Evolutionary conservation across 2,888 invertebrate species (phyloP).

Genomic region (Melinopterus prodromus): DNA sequence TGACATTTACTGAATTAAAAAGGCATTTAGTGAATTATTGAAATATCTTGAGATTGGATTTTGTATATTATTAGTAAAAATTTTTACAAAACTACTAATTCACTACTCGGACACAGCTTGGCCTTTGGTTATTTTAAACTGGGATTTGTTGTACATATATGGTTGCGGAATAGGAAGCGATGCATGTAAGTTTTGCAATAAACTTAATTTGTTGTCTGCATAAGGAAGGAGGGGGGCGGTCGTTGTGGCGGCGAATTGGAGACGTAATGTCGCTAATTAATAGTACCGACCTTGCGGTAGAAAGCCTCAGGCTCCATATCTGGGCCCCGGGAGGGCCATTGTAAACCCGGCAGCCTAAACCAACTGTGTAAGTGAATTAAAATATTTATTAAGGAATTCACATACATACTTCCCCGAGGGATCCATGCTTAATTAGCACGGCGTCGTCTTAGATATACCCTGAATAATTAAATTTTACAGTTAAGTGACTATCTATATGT

Average conservation of each 20-base stretch:
- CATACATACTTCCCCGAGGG: conserved; percentile 56
- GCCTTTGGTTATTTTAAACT: too few species aligned
- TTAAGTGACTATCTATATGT: conserved; percentile 49
- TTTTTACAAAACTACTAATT: too few species aligned
- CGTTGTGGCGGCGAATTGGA: conserved; percentile 45
- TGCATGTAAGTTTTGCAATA: conserved; percentile 43
- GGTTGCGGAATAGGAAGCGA: not conserved
- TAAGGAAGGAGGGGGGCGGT: conserved; percentile 18
- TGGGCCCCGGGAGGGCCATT: conserved; percentile 57
- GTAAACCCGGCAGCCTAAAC: conserved; percentile 58
- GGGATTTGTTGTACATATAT: not conserved
- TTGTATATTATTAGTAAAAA: too few species aligned
- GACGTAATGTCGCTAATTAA: conserved; percentile 60
- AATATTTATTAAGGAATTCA: conserved; percentile 62
- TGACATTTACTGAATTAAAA: not conserved
- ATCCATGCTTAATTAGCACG: conserved; percentile 56
- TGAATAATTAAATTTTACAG: conserved; percentile 54
- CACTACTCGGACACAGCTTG: too few species aligned
- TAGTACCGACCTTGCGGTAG: conserved; percentile 56
- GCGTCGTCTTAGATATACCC: conserved; percentile 56
- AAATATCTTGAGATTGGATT: too few species aligned
- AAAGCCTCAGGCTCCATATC: conserved; percentile 56
- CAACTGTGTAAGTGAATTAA: conserved; percentile 61
- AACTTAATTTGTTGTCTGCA: conserved; percentile 45
- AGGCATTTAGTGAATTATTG: not conserved